These are phyloP conservation scores for Plutomurus gul DNA, from an alignment of 1,140 invertebrate genomes.

Conservation along the genomic window DNA sequence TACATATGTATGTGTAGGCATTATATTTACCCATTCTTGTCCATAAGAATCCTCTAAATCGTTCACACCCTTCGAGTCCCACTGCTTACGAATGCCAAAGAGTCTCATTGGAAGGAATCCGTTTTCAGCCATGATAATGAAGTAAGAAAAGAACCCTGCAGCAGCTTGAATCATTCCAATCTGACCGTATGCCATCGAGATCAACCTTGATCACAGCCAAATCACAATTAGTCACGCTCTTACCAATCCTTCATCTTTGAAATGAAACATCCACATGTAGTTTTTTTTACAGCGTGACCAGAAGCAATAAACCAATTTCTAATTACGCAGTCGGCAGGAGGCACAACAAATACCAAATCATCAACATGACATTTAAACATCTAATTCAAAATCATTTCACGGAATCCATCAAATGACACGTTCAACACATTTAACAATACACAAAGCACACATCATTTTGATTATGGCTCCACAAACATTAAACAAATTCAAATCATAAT, in stretches of 20 bases:
- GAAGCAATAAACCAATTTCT: too few species aligned
- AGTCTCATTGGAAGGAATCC: constrained; percentile 86
- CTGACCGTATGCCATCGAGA: constrained; percentile 97
- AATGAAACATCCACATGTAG: background rate
- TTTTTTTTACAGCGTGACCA: background rate
- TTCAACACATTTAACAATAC: constrained; percentile 17
- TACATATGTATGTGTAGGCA: too few species aligned
- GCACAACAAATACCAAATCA: background rate
- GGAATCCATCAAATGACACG: background rate
- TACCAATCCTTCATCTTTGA: background rate
- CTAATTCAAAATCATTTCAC: background rate
- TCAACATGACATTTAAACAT: constrained; percentile 10
- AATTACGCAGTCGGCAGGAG: too few species aligned
- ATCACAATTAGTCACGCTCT: background rate
- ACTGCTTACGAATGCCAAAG: constrained; percentile 89
- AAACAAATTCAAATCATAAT: background rate
- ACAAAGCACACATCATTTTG: background rate
- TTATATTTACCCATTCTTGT: constrained; percentile 90
- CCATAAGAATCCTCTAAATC: constrained; percentile 96
- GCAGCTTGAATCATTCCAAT: constrained; percentile 99
- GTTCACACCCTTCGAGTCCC: constrained; percentile 95
- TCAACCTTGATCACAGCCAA: constrained; percentile 68
- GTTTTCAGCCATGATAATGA: constrained; percentile 98
- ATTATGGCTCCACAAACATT: background rate
- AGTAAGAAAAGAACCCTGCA: constrained; percentile 98